Percentiles rank a stretch among this genome's conserved stretches.
phyloP scores from a whole-genome alignment of 2,113 vertebrate genomes.

The Rhinoptilus africanus region DNA sequence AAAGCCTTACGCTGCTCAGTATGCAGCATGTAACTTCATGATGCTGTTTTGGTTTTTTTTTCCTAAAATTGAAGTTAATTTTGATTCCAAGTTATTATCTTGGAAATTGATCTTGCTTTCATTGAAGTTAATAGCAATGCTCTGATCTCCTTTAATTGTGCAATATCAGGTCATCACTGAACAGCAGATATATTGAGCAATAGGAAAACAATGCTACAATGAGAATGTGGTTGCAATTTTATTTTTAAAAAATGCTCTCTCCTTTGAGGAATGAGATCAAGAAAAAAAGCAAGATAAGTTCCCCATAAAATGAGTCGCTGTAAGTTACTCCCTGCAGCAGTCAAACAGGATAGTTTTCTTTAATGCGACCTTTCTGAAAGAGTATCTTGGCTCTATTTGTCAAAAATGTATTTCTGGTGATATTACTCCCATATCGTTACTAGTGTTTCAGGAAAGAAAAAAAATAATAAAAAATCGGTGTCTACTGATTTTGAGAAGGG shows the following conservation, averaged over 20 bases:
- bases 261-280: background rate
- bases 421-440: background rate
- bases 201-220: background rate
- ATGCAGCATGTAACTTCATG: background rate
- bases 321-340: background rate
- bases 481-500: background rate
- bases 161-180: background rate
- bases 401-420: background rate
- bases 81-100: background rate
- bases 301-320: background rate
- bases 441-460: background rate
- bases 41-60: background rate
- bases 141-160: background rate
- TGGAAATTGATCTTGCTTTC: background rate
- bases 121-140: background rate
- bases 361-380: background rate
- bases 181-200: background rate
- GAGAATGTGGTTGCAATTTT: background rate
- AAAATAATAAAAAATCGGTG: background rate
- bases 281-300: background rate
- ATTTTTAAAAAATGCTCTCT: background rate
- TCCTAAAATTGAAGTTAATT: background rate
- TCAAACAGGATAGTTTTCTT: background rate
- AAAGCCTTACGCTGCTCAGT: background rate
- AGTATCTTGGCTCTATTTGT: background rate